A percentile compares a stretch with the other conserved stretches of the same genome.
These are phyloP conservation scores for Phyllotis vaccarum DNA, from an alignment of 2,797 vertebrate genomes.

Conservation along the genomic window DNA sequence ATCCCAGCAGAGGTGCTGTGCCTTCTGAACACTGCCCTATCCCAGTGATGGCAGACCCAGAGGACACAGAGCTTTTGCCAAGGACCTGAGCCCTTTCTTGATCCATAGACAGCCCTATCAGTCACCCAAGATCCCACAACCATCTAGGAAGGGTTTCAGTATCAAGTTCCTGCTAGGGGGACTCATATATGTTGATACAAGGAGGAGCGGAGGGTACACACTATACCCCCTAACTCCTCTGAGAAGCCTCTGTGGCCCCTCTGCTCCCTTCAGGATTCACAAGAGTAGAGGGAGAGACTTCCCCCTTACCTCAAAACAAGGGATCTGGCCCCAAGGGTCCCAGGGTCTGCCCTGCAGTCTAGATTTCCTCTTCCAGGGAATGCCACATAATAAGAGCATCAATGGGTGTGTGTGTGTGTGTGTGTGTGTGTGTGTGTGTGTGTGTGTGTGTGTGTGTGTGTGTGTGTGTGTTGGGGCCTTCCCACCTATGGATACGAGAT, in stretches of 20 bases:
- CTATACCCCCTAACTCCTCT: neutral
- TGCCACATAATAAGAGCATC: constrained; percentile 95
- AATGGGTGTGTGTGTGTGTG: constrained; percentile 87
- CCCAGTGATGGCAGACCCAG: constrained; percentile 89
- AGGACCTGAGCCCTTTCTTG: constrained; percentile 93
- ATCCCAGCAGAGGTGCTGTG: constrained; percentile 92
- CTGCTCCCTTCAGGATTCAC: neutral
- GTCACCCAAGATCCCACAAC: neutral
- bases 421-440: neutral
- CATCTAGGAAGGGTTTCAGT: constrained; percentile 87
- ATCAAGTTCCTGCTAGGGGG: constrained; percentile 92
- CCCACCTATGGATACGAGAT: neutral
- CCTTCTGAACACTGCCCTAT: constrained; percentile 93
- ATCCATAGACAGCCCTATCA: constrained; percentile 84
- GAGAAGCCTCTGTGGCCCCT: constrained; percentile 44
- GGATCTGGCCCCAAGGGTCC: constrained; percentile 67
- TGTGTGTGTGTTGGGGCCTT: constrained; percentile 39
- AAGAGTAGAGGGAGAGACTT: neutral
- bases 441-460: constrained; percentile 72
- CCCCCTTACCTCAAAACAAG: constrained; percentile 19
- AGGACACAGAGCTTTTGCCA: constrained; percentile 86
- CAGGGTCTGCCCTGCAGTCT: constrained; percentile 91
- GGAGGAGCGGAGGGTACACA: neutral
- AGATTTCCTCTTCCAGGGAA: constrained; percentile 92
- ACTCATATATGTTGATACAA: neutral